Evolutionary conservation across 2,888 invertebrate genomes (phyloP), one percentile per base, ranked within the genome.

Genomic region (Perithous albicinctus): DNA sequence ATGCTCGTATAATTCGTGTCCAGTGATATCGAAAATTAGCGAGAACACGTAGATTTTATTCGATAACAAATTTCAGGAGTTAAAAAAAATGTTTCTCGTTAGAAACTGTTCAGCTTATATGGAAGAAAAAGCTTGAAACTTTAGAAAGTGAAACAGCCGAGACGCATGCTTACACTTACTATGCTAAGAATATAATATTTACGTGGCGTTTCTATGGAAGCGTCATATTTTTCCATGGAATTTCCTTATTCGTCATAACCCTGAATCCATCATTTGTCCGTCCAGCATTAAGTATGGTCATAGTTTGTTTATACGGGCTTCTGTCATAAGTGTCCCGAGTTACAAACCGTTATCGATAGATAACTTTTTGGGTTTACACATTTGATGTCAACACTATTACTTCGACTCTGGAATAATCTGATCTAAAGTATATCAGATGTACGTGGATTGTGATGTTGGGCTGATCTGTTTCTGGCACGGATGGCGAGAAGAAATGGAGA

Each of bases 361-460:
- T 63, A 46, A 73, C 6, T 43, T 29, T 3, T 43, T 10, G 7
- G 35, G 18, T 18, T 35, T n/a, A 20, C 63, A 63, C 41, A 23
- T 23, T 8, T 48, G 32, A 26, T 38, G 20, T 26, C 61, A 83
- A 78, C 78, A 84, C 82, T 73, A 84, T n/a, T n/a, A 86, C 81
- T 83, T 84, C 56, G 12, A 83, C 63, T 75, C 70, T 80, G 78
- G 63, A 80, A 88, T 84, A 82, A 87, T 86, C 83, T 85, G 80
- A 87, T 89, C 86, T 86, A 86, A 87, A 89, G 87, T 87, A 85
- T 87, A 86, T 79, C 85, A 86, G 87, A 88, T 85, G 85, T 85
- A 26, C 41, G 56, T 56, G 64, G 20, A 73, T 41, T 20, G 15
- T 35, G 66, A 69, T 48, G 23, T 12, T 29, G 41, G 32, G 8